Percentiles rank a stretch among this genome's conserved stretches.
Conservation (phyloP, 2,888 invertebrate genomes). For the Tolmerus cingulatus region DNA sequence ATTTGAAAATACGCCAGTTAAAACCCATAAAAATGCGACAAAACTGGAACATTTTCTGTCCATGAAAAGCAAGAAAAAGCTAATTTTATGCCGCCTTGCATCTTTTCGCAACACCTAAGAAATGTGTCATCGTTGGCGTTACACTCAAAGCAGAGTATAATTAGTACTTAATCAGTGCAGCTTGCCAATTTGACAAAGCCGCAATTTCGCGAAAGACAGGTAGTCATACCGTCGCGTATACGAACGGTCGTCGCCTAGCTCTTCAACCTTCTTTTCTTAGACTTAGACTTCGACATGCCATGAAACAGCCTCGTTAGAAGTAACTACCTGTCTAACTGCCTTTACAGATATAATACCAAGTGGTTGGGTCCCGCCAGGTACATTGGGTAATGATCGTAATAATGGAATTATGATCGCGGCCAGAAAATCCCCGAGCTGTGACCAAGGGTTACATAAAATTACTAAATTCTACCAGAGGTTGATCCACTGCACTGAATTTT, state of each 20-base stretch:
- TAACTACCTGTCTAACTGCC: constrained; percentile 18
- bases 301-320: neutral
- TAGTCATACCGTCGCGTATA: neutral
- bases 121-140: constrained; percentile 11
- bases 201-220: constrained; percentile 10
- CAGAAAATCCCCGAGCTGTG: constrained; percentile 31
- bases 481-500: neutral
- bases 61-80: neutral
- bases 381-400: constrained; percentile 27
- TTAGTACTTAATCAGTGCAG: constrained; percentile 22
- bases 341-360: neutral
- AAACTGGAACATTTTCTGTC: neutral
- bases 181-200: neutral
- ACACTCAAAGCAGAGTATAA: neutral
- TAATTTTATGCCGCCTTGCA: neutral
- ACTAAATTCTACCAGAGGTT: constrained; percentile 23
- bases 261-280: neutral
- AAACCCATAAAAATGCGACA: neutral
- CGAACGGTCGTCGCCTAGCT: neutral
- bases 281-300: neutral
- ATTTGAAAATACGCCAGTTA: neutral
- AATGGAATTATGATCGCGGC: constrained; percentile 36
- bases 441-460: constrained; percentile 41
- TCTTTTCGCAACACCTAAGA: constrained; percentile 6
- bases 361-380: neutral